phyloP scores from a whole-genome alignment of 2,888 invertebrate species.

The Apotomis betuletana region DNA sequence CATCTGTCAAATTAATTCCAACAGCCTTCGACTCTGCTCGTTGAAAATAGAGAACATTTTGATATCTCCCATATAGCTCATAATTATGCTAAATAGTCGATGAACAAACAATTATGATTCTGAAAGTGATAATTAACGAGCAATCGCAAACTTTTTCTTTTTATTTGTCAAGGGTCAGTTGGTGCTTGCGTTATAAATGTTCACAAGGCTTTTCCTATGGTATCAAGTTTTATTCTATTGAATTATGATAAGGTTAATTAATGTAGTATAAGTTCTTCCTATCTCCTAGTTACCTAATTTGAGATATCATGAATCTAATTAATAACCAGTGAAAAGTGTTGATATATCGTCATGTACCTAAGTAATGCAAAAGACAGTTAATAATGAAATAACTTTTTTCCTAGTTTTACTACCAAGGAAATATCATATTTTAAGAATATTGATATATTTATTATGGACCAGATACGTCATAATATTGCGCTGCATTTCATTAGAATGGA shows the following conservation, averaged over 20 bases:
- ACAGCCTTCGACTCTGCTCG: conserved; percentile 6
- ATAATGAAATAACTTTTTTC: too few species aligned
- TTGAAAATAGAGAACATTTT: conserved; percentile 3
- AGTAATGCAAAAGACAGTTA: too few species aligned
- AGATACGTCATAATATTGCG: conserved; percentile 9
- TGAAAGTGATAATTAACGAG: conserved; percentile 29
- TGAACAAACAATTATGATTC: conserved; percentile 24
- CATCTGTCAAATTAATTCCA: conserved; percentile 19
- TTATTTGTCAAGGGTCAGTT: conserved; percentile 1
- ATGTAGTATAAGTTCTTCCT: too few species aligned
- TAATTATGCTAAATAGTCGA: conserved; percentile 12
- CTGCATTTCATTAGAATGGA: conserved; percentile 31
- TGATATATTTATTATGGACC: background rate
- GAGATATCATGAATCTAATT: too few species aligned
- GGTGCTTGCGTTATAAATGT: conserved; percentile 12
- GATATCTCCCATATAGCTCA: background rate
- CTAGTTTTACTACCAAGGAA: too few species aligned
- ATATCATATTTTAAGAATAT: too few species aligned
- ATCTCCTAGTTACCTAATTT: too few species aligned
- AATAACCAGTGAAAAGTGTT: too few species aligned
- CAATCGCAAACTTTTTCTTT: conserved; percentile 6
- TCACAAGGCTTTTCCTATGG: background rate
- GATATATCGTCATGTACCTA: too few species aligned
- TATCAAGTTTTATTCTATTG: background rate
- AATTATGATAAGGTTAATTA: too few species aligned